A percentile compares a stretch with the other conserved stretches of the same genome.
phyloP scores from a whole-genome alignment of 2,113 vertebrate species.

The Tragelaphus imberbis region DNA sequence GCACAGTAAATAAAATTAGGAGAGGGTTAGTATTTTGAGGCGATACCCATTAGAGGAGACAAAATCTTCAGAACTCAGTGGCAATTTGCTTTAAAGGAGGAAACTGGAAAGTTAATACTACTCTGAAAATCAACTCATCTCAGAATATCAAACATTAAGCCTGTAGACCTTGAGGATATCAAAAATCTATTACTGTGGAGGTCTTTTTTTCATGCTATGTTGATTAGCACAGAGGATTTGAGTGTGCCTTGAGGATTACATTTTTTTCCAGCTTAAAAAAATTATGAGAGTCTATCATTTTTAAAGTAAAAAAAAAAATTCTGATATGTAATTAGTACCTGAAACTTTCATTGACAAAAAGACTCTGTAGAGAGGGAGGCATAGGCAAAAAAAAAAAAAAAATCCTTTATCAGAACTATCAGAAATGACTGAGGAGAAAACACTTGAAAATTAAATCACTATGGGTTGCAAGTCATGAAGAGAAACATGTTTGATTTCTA shows the following conservation, averaged over 20 bases:
- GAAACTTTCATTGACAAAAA: neutral
- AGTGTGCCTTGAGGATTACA: slow-evolving; percentile 37
- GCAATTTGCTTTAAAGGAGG: neutral
- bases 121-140: neutral
- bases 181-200: neutral
- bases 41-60: neutral
- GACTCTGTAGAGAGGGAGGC: neutral
- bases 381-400: neutral
- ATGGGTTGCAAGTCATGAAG: slow-evolving; percentile 64
- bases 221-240: neutral
- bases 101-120: neutral
- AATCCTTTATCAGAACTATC: slow-evolving; percentile 43
- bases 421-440: slow-evolving; percentile 62
- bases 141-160: neutral
- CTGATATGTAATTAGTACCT: slow-evolving; percentile 53
- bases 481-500: slow-evolving; percentile 73
- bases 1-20: neutral
- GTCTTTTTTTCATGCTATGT: neutral
- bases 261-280: neutral
- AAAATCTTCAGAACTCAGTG: neutral
- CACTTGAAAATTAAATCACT: slow-evolving; percentile 59
- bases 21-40: neutral
- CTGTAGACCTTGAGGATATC: neutral
- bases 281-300: slow-evolving; percentile 41
- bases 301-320: slow-evolving; percentile 40